These are phyloP conservation scores for Andrena hattorfiana DNA, from an alignment of 2,888 invertebrate genomes.

Conservation along the genomic window DNA sequence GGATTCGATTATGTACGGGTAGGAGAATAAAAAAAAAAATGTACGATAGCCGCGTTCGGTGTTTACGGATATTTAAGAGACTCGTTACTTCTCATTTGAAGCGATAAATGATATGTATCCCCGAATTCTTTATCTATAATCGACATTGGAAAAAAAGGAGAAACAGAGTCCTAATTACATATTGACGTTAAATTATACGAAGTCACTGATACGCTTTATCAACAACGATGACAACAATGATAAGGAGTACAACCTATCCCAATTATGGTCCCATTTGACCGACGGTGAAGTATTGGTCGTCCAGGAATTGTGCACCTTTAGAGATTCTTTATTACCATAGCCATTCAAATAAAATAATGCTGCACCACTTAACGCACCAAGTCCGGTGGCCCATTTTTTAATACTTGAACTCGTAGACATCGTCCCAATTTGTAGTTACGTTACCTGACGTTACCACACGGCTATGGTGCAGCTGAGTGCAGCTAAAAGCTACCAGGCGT, in stretches of 20 bases:
- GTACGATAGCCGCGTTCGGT: background rate
- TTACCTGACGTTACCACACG: background rate
- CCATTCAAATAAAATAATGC: constrained; percentile 87
- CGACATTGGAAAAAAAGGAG: background rate
- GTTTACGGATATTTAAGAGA: background rate
- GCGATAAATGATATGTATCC: constrained; percentile 19
- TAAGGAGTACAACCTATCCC: constrained; percentile 90
- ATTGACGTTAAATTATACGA: background rate
- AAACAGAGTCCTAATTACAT: constrained; percentile 15
- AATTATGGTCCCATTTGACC: constrained; percentile 93
- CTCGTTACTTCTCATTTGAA: background rate
- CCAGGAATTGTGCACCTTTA: constrained; percentile 88
- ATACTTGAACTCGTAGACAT: constrained; percentile 81
- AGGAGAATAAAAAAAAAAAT: constrained; percentile 16
- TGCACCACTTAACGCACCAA: constrained; percentile 89
- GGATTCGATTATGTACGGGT: constrained; percentile 1
- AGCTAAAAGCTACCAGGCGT: background rate
- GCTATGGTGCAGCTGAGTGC: background rate
- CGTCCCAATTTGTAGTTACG: constrained; percentile 6
- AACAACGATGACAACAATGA: constrained; percentile 17
- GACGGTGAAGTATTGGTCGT: constrained; percentile 89
- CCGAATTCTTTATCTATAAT: constrained; percentile 13
- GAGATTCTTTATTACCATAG: constrained; percentile 84
- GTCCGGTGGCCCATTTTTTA: constrained; percentile 87
- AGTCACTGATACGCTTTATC: constrained; percentile 4